Base-by-base conservation (phyloP, 2,888 invertebrate species). In the Caradrina kadenii region DNA sequence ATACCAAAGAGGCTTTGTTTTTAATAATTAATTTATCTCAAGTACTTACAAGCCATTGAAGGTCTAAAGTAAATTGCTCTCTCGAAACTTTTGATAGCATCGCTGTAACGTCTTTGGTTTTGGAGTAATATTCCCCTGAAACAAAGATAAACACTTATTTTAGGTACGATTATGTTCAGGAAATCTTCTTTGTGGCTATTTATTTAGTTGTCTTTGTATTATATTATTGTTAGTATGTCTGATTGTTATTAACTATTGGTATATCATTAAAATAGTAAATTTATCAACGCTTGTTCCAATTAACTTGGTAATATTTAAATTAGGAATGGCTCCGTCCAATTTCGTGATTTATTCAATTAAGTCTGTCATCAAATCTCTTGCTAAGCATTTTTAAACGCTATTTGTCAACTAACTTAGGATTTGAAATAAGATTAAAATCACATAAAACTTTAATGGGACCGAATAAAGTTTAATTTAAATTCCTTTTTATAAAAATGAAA, bases 21-120 rank as follows among this genome's bases (percentile, higher is more conserved):
- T 83, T 81, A 85, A 86, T 87, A 84, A 85, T 86, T 84, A 86
- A 87, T 85, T 85, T 84, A 86, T 82, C 70, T 80, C 63, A 80
- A 83, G 81, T 93, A 98, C 98, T 98, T 96, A 99, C 99, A 97
- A 91, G 99, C 99, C 94, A 99, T 97, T 88, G 98, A 98, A 81
- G 99, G 99, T 93, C 99, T 97, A 96, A 98, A 99, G 93, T 98
- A 98, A 91, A 99, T 98, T 83, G 99, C 99, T 88, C 97, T 97
- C 93, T 98, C 97, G 94, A 99, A 99, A 96, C 98, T 98, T 92
- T 97, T 97, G 90, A 99, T 97, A 76, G 99, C 99, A 91, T 98
- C 98, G 86, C 98, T 97, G 93, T 97, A 97, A 88, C 98, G 97
- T 90, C 98, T 97, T 95, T 98, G 98, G 88, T 98, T 98, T 95